Conservation (phyloP, 1,140 invertebrate genomes). For the Frieseomelitta varia region DNA sequence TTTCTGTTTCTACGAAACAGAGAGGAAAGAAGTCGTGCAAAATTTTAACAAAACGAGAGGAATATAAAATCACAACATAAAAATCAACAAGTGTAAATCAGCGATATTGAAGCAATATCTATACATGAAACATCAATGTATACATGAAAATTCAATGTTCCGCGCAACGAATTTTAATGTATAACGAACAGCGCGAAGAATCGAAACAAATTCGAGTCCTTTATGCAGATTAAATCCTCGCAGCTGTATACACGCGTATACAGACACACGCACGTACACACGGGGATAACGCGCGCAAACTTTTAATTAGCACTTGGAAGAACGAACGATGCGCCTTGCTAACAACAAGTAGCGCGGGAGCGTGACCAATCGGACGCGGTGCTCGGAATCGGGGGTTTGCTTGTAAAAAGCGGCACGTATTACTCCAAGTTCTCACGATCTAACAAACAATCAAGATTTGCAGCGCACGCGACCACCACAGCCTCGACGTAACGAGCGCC, state of each 20-base stretch:
- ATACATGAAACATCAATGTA: no score
- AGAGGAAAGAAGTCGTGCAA: no score
- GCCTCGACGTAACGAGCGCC: neutral
- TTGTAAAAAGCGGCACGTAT: neutral
- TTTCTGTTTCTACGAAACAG: no score
- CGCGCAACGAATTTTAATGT: neutral
- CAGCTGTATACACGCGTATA: no score
- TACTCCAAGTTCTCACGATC: neutral
- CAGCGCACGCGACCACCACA: neutral
- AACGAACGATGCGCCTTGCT: neutral
- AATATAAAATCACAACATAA: no score
- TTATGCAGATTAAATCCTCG: neutral
- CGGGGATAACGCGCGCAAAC: neutral
- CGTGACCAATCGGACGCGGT: no score
- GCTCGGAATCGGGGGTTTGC: no score
- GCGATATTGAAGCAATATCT: no score
- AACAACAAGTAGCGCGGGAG: neutral
- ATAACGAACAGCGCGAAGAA: neutral
- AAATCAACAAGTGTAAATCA: no score
- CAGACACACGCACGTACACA: no score
- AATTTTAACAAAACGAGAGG: no score
- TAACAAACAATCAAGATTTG: slow-evolving; percentile 9
- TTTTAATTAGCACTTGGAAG: neutral
- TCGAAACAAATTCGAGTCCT: neutral
- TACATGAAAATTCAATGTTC: no score